phyloP scores from a whole-genome alignment of 2,888 invertebrate species.

The Acleris laterana region DNA sequence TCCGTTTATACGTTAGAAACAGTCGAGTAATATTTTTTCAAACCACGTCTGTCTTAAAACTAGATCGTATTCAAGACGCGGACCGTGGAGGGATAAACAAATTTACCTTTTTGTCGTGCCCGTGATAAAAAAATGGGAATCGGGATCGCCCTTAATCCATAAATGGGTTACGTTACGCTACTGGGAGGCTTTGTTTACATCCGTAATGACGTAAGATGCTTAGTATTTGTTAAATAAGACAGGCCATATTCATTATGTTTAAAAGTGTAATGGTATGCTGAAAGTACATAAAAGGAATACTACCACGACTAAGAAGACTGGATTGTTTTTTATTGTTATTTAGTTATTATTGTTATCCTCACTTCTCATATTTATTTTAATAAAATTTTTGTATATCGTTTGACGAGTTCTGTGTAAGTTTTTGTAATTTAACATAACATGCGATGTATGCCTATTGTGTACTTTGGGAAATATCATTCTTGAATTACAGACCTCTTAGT shows the following conservation, averaged over 20 bases:
- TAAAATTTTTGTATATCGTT: no score
- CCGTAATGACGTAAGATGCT: neutral
- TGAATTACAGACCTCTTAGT: no score
- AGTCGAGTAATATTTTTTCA: conserved; percentile 13
- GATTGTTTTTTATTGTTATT: no score
- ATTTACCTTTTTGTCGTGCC: conserved; percentile 30
- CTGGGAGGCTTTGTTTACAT: conserved; percentile 23
- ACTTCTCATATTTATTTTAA: no score
- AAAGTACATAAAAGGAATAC: no score
- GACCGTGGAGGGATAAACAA: conserved; percentile 32
- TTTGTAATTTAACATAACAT: no score
- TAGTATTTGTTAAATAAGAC: neutral
- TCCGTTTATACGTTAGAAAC: neutral
- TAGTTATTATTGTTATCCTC: no score
- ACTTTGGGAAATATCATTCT: no score
- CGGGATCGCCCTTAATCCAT: conserved; percentile 20
- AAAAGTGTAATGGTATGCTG: neutral
- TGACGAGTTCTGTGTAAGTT: no score
- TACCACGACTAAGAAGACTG: no score
- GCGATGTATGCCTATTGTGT: no score
- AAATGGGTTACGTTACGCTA: conserved; percentile 28
- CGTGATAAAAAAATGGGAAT: conserved; percentile 29
- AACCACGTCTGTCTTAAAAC: conserved; percentile 27
- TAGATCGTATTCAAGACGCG: conserved; percentile 26
- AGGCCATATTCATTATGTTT: neutral